phyloP scores from a whole-genome alignment of 2,797 vertebrate genomes.

The Pristis pectinata region DNA sequence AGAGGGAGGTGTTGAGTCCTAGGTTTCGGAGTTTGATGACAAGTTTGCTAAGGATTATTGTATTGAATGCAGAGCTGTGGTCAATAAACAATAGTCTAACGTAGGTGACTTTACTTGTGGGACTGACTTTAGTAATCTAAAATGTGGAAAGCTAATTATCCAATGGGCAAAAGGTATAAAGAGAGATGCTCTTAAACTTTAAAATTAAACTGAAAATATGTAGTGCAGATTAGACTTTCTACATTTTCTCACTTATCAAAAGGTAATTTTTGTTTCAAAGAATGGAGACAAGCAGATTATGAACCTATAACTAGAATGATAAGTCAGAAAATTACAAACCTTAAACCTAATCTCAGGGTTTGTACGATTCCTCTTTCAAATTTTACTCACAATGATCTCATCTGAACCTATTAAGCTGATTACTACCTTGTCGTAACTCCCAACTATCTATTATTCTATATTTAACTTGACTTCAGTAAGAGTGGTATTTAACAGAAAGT shows the following conservation, averaged over 20 bases:
- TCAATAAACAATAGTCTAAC: too few species aligned
- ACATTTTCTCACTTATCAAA: not conserved
- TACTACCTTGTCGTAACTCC: not conserved
- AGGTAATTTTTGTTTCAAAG: not conserved
- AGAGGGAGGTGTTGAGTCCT: too few species aligned
- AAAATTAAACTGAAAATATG: not conserved
- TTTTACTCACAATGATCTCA: not conserved
- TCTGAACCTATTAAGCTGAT: not conserved
- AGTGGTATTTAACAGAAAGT: not conserved
- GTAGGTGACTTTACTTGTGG: too few species aligned
- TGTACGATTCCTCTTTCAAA: not conserved
- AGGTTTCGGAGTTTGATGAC: too few species aligned
- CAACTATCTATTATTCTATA: slow-evolving; percentile 2
- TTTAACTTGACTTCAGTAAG: slow-evolving; percentile 9
- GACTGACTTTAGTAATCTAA: not conserved
- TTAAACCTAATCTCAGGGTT: not conserved
- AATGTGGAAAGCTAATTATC: not conserved
- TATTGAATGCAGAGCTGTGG: too few species aligned
- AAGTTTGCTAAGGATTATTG: too few species aligned
- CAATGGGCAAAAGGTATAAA: not conserved
- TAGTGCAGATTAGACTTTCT: not conserved
- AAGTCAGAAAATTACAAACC: slow-evolving; percentile 23
- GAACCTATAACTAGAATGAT: not conserved
- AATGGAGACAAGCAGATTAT: not conserved
- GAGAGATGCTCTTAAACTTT: too few species aligned